These are phyloP conservation scores for Homalodisca vitripennis DNA, from an alignment of 1,140 invertebrate genomes.

Conservation along the genomic window DNA sequence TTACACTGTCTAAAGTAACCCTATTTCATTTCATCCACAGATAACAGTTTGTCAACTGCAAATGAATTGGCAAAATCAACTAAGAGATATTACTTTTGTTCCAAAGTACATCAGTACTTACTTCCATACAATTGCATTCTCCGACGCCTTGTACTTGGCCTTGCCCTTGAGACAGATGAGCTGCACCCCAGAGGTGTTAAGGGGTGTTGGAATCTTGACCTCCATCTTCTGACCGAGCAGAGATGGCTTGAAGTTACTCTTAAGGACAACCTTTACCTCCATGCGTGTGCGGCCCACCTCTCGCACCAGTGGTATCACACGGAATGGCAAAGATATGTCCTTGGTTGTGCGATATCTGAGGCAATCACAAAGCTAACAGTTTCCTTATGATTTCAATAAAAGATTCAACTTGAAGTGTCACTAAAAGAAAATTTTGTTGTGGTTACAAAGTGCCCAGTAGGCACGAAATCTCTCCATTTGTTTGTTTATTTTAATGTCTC, in stretches of 20 bases:
- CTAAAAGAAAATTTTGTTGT: too few species aligned
- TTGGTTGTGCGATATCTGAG: conserved; percentile 97
- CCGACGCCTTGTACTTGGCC: conserved; percentile 99
- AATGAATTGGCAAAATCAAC: too few species aligned
- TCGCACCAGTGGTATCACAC: conserved; percentile 96
- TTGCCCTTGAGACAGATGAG: conserved; percentile 99
- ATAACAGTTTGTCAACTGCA: too few species aligned
- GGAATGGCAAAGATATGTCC: conserved; percentile 98
- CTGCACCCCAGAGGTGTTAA: conserved; percentile 98
- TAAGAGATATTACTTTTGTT: too few species aligned
- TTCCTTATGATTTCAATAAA: neutral
- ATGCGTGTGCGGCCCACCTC: conserved; percentile 99
- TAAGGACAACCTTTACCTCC: conserved; percentile 99
- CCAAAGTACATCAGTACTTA: conserved; percentile 64
- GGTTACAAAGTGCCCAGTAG: too few species aligned
- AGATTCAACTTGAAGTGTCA: too few species aligned
- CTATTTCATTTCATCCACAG: too few species aligned
- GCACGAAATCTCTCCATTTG: too few species aligned
- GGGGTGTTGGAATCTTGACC: conserved; percentile 96
- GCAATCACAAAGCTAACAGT: conserved; percentile 23
- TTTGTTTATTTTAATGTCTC: too few species aligned
- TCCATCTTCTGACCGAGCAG: conserved; percentile 99
- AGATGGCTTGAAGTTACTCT: conserved; percentile 99
- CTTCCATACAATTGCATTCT: conserved; percentile 99
- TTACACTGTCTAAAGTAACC: too few species aligned